Base-by-base conservation (phyloP, 2,888 invertebrate species). In the Minunthozetes semirufus region DNA sequence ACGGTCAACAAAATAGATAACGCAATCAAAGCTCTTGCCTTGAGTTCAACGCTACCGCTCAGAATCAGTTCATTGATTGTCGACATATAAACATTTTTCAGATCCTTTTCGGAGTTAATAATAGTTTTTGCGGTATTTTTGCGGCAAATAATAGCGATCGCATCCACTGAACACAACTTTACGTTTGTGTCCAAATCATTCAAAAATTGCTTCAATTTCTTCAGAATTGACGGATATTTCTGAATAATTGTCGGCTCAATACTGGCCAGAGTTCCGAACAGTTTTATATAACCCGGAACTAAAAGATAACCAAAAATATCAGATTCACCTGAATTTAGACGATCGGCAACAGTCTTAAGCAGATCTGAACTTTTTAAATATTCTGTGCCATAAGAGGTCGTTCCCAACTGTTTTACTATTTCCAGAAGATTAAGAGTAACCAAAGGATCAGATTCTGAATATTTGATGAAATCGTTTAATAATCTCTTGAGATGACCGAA, bases 351-450 rank as follows among this genome's bases (percentile, higher is more conserved):
- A 72, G 93, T 84, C 77, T 86, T 86, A 53, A 86, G 83, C 42
- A 93, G 84, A 1, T 89, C 86, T 13, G 88, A 88, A 77, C 87
- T 87, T 61, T 92, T 88, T 77, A 94, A 84, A 81, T 88, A 92
- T 59, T 85, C 83, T 8, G 92, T 86, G 0, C 94, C 93, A 81
- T 91, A 89, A 72, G 88, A 86, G 72, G 87, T 86, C 25, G 87
- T 81, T 0, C 89, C 90, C 63, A 95, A 83, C 68, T 88, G 87
- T 0, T 90, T 88, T 50, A 94, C 81, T 59, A 92, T 83, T 83
- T 94, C 92, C 72, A 95, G 83, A 72, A 91, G 87, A 81, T 93
- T 94, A 76, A 94, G 84, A 82, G 91, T 90, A 59, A 91, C 84
- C 70, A 94, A 83, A 56, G 92, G 83, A 84, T 94, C 94, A 77